phyloP scores from a whole-genome alignment of 2,797 vertebrate species.

The Echeneis naucrates region DNA sequence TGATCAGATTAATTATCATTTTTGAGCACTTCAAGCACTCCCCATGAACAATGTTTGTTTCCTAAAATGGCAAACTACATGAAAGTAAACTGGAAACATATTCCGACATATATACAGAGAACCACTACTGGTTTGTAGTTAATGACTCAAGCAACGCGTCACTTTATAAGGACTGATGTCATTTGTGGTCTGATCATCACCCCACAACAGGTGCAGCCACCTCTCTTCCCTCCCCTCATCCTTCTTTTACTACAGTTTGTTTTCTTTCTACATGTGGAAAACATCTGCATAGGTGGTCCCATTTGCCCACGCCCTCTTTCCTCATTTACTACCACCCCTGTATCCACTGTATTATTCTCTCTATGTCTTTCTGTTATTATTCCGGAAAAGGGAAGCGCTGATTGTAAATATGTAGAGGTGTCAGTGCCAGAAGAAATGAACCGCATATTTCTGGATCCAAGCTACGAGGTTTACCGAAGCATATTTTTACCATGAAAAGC shows the following conservation, averaged over 20 bases:
- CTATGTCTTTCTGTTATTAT: constrained; percentile 44
- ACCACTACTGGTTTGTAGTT: constrained; percentile 22
- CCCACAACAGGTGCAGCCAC: constrained; percentile 75
- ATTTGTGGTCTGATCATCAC: constrained; percentile 62
- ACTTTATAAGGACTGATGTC: constrained; percentile 55
- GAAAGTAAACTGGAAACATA: constrained; percentile 7
- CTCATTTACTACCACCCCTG: constrained; percentile 57
- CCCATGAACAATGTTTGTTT: background rate
- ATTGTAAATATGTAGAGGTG: constrained; percentile 80
- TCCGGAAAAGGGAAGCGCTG: constrained; percentile 64
- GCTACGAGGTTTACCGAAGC: constrained; percentile 81
- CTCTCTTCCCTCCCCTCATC: constrained; percentile 36
- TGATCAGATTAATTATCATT: background rate
- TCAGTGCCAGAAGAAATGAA: constrained; percentile 76
- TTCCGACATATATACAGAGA: constrained; percentile 5
- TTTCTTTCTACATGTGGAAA: constrained; percentile 79
- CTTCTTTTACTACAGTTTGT: constrained; percentile 64
- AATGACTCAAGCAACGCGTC: constrained; percentile 55
- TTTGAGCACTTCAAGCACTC: background rate
- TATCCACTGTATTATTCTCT: constrained; percentile 39
- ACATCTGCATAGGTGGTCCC: constrained; percentile 83
- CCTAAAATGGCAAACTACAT: constrained; percentile 2
- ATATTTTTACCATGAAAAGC: constrained; percentile 87
- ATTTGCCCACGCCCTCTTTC: constrained; percentile 28
- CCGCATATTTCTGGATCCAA: constrained; percentile 79